Conservation (phyloP, 2,797 vertebrate species). For the Fringilla coelebs region DNA sequence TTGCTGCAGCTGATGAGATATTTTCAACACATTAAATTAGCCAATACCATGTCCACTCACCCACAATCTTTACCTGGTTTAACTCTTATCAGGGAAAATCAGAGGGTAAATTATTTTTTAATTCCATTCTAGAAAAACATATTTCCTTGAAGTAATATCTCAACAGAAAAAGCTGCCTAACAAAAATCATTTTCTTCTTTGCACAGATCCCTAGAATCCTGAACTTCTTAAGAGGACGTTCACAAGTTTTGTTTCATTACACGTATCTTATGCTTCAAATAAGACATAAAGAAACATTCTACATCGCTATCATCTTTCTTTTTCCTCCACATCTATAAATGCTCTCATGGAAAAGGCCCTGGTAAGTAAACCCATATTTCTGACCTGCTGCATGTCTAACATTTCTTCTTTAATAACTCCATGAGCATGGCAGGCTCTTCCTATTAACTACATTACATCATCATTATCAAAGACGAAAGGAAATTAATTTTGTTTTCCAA, state of each 20-base stretch:
- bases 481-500: conserved; percentile 85
- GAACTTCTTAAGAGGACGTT: neutral
- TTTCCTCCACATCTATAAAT: conserved; percentile 26
- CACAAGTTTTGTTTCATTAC: neutral
- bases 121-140: neutral
- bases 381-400: conserved; percentile 69
- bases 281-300: neutral
- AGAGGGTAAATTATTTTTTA: neutral
- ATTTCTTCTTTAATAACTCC: conserved; percentile 76
- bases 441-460: conserved; percentile 81
- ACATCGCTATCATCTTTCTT: neutral
- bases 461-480: conserved; percentile 83
- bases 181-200: neutral
- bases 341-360: conserved; percentile 1
- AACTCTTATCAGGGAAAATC: neutral
- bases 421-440: conserved; percentile 76
- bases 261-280: neutral
- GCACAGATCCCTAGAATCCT: neutral
- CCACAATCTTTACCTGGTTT: neutral
- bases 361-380: conserved; percentile 41
- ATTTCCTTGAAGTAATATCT: neutral
- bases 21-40: neutral
- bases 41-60: neutral
- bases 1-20: neutral
- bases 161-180: neutral